Evolutionary conservation across 92 coral and sea anemone genomes (phyloP), one percentile per base, ranked within the genome.

Genomic region (Porites cylindrica): DNA sequence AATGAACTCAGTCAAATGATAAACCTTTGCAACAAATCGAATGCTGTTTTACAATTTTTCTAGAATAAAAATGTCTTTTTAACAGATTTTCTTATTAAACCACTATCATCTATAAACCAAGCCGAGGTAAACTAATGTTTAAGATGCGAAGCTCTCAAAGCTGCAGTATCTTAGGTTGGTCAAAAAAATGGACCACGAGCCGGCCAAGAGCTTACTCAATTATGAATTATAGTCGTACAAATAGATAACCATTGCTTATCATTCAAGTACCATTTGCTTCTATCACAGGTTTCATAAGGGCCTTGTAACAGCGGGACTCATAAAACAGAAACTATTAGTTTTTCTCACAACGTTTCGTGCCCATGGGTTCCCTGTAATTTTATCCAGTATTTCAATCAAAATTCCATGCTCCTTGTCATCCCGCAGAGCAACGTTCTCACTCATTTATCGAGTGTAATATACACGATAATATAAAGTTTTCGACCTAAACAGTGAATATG

Each of bases 401-500:
- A 51, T 9, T 1, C 8, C 75, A 12, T 23, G 50, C 66, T 58
- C 69, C n/a, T n/a, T 32, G 64, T 26, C 52, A 32, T 21, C 19
- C n/a, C 19, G 10, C 10, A 19, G 19, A 23, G 21, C 8, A 20
- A 6, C 38, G 13, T 23, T 20, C 16, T 76, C 77, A 38, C 84
- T 47, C 32, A 62, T 85, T 95, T 90, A 97, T 54, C 99, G 94
- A 72, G 99, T 97, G 76, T 97, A 97, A 54, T 97, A 97, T 16
- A 97, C 99, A 14, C 99, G 94, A 29, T 97, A 97, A 91, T 90
- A 97, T 82, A 97, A 92, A 20, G 98, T 97, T 93, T 97, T 97
- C 81, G 99, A 95, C 72, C 99, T 91, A 87, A 97, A 97, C 60
- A 97, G 83, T 2, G 99, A 97, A 84, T 95, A 97, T 0, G 99